Percentiles rank a stretch among this genome's conserved stretches.
Evolutionary conservation across 2,797 vertebrate species (phyloP).

Genomic region (Enteromius unitaeniatus): DNA sequence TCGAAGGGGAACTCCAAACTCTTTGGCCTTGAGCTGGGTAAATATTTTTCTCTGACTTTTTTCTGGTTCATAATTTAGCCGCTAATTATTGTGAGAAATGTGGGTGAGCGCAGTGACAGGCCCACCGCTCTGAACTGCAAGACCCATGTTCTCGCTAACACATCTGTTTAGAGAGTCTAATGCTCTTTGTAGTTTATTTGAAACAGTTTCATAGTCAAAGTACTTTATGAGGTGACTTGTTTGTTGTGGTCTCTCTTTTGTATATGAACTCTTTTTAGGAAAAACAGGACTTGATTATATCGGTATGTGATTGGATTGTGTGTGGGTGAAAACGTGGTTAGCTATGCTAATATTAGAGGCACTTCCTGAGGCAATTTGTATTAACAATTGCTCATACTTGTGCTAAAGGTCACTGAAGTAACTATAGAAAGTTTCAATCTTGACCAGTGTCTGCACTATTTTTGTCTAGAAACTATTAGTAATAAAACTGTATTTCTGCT

Average conservation of each 20-base stretch:
- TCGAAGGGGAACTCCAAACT: conserved; percentile 40
- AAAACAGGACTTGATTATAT: neutral
- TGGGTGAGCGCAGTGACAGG: conserved; percentile 1
- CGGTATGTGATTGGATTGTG: conserved; percentile 12
- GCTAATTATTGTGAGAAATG: conserved; percentile 47
- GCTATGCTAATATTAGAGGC: conserved; percentile 8
- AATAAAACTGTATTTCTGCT: neutral
- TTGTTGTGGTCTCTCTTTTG: conserved; percentile 27
- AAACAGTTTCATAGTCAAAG: conserved; percentile 35
- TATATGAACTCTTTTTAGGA: neutral
- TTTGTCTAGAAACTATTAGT: neutral
- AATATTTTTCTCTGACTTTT: conserved; percentile 49
- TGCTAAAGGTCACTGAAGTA: neutral
- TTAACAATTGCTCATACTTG: neutral
- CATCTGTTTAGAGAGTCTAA: conserved; percentile 30
- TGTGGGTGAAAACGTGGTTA: neutral
- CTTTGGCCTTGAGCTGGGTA: conserved; percentile 49
- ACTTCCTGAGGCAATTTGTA: neutral
- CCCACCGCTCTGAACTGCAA: neutral
- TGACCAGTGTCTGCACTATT: neutral
- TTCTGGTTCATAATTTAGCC: conserved; percentile 36
- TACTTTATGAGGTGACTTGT: conserved; percentile 1
- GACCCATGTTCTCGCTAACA: neutral
- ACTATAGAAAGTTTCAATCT: neutral
- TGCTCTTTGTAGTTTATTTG: conserved; percentile 30